Evolutionary conservation across 2,113 vertebrate genomes (phyloP).

Genomic region (Amblyopsis rosae): DNA sequence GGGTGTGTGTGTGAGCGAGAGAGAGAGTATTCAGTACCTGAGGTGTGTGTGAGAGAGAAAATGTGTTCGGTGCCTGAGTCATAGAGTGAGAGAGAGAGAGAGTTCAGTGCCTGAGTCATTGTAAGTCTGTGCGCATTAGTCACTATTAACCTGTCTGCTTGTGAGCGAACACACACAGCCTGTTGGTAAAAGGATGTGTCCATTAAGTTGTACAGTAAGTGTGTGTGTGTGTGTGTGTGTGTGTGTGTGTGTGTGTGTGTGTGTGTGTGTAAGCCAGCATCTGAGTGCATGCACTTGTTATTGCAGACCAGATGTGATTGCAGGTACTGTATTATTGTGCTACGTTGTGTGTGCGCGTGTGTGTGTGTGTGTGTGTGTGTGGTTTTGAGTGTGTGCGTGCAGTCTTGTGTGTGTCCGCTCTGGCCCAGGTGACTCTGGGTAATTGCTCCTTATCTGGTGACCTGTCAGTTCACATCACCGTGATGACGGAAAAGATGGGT

Average conservation of each 20-base stretch:
- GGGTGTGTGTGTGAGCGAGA: no score
- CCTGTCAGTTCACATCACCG: constrained; percentile 65
- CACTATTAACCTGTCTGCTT: background rate
- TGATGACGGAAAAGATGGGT: constrained; percentile 35
- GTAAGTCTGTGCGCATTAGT: no score
- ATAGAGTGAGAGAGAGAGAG: no score
- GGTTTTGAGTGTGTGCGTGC: background rate
- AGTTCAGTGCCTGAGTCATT: no score
- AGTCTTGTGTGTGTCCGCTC: constrained; percentile 20
- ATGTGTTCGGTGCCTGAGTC: no score
- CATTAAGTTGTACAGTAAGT: background rate
- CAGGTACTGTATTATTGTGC: background rate
- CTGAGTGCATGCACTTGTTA: background rate
- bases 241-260: constrained; percentile 15
- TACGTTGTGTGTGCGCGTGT: background rate
- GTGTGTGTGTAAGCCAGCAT: background rate
- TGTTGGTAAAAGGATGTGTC: constrained; percentile 10
- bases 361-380: constrained; percentile 15
- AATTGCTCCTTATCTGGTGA: constrained; percentile 66
- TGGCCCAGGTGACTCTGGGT: constrained; percentile 53
- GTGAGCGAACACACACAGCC: constrained; percentile 1
- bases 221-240: constrained; percentile 2
- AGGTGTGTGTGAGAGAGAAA: no score
- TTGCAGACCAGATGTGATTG: background rate
- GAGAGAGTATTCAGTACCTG: no score